A percentile compares a stretch with the other conserved stretches of the same genome.
Evolutionary conservation across 1,140 invertebrate genomes (phyloP).

Genomic region (Pissodes strobi): DNA sequence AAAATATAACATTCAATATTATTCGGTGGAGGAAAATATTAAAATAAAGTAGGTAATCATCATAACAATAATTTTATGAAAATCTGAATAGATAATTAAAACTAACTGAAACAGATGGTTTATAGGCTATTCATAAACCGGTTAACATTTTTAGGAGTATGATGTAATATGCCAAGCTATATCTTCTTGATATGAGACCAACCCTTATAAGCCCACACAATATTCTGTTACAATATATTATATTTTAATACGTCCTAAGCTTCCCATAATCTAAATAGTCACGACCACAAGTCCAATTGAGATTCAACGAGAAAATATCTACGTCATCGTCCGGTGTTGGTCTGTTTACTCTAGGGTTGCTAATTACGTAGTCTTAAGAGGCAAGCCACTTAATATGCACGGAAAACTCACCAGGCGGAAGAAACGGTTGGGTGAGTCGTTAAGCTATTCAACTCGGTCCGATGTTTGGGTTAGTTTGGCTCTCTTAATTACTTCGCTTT

Average conservation of each 20-base stretch:
- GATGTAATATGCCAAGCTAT: no score
- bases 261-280: slow-evolving; percentile 6
- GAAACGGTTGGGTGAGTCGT: slow-evolving; percentile 46
- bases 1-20: no score
- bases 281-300: slow-evolving; percentile 19
- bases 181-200: no score
- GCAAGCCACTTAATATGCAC: slow-evolving; percentile 41
- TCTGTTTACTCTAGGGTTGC: slow-evolving; percentile 47
- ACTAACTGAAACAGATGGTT: no score
- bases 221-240: not conserved
- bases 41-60: no score
- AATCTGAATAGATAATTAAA: no score
- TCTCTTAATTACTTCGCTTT: not conserved
- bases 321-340: slow-evolving; percentile 35
- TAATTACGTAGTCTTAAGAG: slow-evolving; percentile 51
- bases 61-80: no score
- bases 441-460: slow-evolving; percentile 34
- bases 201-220: no score
- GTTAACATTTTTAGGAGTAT: no score
- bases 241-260: slow-evolving; percentile 1
- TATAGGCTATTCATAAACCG: no score
- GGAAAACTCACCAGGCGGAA: slow-evolving; percentile 43
- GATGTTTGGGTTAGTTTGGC: slow-evolving; percentile 38
- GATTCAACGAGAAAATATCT: slow-evolving; percentile 17
- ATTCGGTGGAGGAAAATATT: no score